Conservation (phyloP, 2,888 invertebrate species). For the Euphydryas editha region DNA sequence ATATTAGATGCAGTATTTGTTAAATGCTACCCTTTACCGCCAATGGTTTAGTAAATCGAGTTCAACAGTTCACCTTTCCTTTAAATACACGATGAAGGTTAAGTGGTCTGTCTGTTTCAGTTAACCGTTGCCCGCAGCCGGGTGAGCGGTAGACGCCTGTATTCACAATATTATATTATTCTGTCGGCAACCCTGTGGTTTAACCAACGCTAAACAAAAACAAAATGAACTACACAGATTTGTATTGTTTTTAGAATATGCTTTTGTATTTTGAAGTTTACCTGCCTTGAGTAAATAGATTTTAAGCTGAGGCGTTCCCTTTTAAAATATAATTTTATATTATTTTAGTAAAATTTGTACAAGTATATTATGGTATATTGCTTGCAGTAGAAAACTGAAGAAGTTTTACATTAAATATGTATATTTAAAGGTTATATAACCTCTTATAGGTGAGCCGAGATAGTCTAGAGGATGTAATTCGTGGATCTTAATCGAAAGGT, state of each 20-base stretch:
- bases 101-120: conserved; percentile 79
- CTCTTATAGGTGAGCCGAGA: no score
- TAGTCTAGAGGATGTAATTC: no score
- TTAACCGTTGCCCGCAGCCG: conserved; percentile 66
- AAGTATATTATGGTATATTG: not conserved
- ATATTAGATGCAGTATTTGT: not conserved
- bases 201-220: conserved; percentile 58
- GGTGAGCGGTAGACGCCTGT: conserved; percentile 62
- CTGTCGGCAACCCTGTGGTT: conserved; percentile 56
- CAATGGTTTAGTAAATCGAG: conserved; percentile 47
- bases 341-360: not conserved
- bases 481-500: no score
- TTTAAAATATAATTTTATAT: conserved; percentile 15
- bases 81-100: conserved; percentile 75
- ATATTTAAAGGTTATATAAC: no score
- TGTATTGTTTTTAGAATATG: conserved; percentile 50
- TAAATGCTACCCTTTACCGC: conserved; percentile 37
- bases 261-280: conserved; percentile 47
- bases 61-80: conserved; percentile 70
- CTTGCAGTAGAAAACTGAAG: not conserved
- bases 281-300: conserved; percentile 46
- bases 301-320: conserved; percentile 14
- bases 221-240: conserved; percentile 50
- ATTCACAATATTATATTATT: conserved; percentile 65
- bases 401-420: no score